Evolutionary conservation across 2,797 vertebrate species (phyloP), one percentile per base, ranked within the genome.

Genomic region (Lagodon rhomboides): DNA sequence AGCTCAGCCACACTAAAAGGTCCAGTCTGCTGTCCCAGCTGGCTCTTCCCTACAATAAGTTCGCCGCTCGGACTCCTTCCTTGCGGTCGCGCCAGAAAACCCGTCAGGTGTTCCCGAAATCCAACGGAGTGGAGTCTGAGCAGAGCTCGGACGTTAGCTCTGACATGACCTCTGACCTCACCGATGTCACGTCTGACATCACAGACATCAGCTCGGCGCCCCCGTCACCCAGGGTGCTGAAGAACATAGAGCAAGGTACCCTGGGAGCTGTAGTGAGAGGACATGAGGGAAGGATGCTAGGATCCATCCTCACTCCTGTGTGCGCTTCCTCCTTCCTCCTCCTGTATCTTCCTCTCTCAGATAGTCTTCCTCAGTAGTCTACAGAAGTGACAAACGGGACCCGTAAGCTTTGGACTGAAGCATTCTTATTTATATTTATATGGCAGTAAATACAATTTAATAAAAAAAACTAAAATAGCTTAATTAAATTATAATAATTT

Each of bases 11-110:
- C 60, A 87, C 89, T 90, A 97, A 95, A 91, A 95, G 95, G 79
- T 79, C 96, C 93, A 94, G 96, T 88, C 95, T 97, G 88, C 95
- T 98, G 79, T 96, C 96, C 89, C 95, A 95, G 76, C 96, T 98
- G 86, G 93, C 95, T 43, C 95, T 97, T 34, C 96, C 97, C 88
- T 92, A 95, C 94, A 81, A 49, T 90, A 96, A 93, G 79, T 75
- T 93, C 4, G 68, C 78, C 74, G 71, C 77, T 20, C 88, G 91
- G 79, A 94, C 69, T 49, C 56, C 89, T 2, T 94, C 94, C 0
- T 89, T 88, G 77, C 93, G 90, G 49, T 87, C 72, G 3, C 61
- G 75, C 75, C 85, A 71, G 82, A 93, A 86, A 85, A 74, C 66
- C 23, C 84, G 63, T 34, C 90, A 71, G 85, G 87, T 96, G 95